Evolutionary conservation across 2,113 vertebrate species (phyloP), one percentile per base, ranked within the genome.

Genomic region (Microtus montanus): DNA sequence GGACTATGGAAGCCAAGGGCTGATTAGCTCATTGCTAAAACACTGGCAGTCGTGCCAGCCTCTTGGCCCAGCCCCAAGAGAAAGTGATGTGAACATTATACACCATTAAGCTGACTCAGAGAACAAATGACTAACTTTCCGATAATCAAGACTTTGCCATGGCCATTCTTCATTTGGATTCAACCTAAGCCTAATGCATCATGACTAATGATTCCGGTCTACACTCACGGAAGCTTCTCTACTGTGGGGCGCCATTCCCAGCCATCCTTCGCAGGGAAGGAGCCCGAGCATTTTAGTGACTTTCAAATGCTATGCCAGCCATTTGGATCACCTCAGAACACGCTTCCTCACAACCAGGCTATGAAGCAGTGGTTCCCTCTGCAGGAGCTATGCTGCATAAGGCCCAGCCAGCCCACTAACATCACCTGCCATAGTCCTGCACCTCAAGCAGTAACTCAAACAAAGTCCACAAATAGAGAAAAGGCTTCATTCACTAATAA

Each of bases 111-210:
- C 95, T 97, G 97, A 97, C 96, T 97, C 96, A 97, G 96, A 97
- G 95, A 95, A 96, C 97, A 97, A 97, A 97, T 96, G 97, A 97
- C 96, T 96, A 97, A 92, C 89, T 94, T 97, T 97, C 94, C 89
- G 14, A 96, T 95, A 95, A 97, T 95, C 84, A 92, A 96, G 95
- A 92, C 82, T 93, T 63, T 78, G 80, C 89, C 77, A 84, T 44
- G 80, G 80, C 93, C 77, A 84, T 58, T 90, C 91, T 95, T 96
- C 79, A 91, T 96, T 85, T 92, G 78, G 33, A 90, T 93, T 94
- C 90, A 93, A 93, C 91, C 91, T 80, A 90, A 87, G 79, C 91
- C 78, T 95, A 94, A 90, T 44, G 82, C 66, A 5, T 66, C 28
- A 22, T 66, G 89, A 93, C 33, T 71, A 52, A 95, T 64, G 63